Evolutionary conservation across 2,888 invertebrate species (phyloP).

Genomic region (Labia minor): DNA sequence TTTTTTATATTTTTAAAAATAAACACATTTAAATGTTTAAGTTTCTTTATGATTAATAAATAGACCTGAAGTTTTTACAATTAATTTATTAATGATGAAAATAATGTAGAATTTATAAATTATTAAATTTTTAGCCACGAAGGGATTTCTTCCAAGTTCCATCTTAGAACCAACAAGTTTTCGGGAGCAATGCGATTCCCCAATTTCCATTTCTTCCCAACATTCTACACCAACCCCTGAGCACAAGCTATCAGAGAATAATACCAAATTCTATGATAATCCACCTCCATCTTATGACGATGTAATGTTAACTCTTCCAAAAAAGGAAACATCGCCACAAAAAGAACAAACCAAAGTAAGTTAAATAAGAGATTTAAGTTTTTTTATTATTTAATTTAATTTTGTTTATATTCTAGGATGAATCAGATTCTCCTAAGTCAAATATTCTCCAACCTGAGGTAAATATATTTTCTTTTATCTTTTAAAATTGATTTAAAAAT

Average conservation of each 20-base stretch:
- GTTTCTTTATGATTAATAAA: no score
- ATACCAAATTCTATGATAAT: neutral
- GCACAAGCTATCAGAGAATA: neutral
- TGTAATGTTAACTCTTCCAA: slow-evolving; percentile 14
- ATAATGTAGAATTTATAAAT: no score
- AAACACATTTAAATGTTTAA: no score
- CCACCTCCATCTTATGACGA: slow-evolving; percentile 26
- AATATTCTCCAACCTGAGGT: no score
- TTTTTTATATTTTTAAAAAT: no score
- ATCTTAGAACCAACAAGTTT: slow-evolving; percentile 15
- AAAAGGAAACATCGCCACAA: neutral
- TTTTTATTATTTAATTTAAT: no score
- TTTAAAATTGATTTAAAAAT: no score
- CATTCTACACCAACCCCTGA: neutral
- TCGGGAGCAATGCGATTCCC: neutral
- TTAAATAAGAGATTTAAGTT: neutral
- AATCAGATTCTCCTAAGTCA: no score
- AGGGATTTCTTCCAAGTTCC: slow-evolving; percentile 24
- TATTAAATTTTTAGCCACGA: slow-evolving; percentile 13
- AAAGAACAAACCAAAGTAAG: neutral
- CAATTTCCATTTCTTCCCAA: neutral
- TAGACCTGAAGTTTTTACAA: no score
- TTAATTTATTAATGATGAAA: no score
- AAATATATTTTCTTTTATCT: no score
- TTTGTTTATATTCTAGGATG: no score